phyloP scores from a whole-genome alignment of 2,797 vertebrate genomes.

The Hemibagrus guttatus region DNA sequence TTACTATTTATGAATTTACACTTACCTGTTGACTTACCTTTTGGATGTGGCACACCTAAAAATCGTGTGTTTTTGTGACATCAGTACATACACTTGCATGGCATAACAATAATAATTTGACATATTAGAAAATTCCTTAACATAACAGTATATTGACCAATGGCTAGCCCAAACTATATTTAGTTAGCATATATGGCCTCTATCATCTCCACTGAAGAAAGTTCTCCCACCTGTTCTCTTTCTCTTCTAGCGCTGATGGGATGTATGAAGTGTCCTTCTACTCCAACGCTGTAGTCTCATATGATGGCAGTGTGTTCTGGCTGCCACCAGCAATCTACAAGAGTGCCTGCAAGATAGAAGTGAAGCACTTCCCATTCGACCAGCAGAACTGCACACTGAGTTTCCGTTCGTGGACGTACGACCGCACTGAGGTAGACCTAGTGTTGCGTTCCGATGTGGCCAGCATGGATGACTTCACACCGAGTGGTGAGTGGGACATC shows the following conservation, averaged over 20 bases:
- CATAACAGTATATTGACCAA: not conserved
- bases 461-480: constrained; percentile 96
- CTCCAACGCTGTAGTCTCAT: constrained; percentile 92
- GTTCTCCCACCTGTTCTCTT: not conserved
- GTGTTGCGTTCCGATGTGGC: constrained; percentile 92
- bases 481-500: constrained; percentile 97
- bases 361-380: constrained; percentile 97
- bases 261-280: constrained; percentile 99
- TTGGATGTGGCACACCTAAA: not conserved
- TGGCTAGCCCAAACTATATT: not conserved
- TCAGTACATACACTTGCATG: not conserved
- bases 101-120: not conserved
- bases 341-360: constrained; percentile 95
- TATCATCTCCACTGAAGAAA: not conserved
- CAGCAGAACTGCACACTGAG: constrained; percentile 98
- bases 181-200: not conserved
- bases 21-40: not conserved
- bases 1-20: too few species aligned
- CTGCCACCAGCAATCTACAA: constrained; percentile 96
- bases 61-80: not conserved
- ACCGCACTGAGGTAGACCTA: constrained; percentile 93
- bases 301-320: constrained; percentile 96
- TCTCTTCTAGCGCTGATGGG: constrained; percentile 84
- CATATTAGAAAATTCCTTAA: not conserved
- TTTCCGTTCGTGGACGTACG: constrained; percentile 97